phyloP scores from a whole-genome alignment of 2,797 vertebrate species.

The Urosaurus nigricauda region DNA sequence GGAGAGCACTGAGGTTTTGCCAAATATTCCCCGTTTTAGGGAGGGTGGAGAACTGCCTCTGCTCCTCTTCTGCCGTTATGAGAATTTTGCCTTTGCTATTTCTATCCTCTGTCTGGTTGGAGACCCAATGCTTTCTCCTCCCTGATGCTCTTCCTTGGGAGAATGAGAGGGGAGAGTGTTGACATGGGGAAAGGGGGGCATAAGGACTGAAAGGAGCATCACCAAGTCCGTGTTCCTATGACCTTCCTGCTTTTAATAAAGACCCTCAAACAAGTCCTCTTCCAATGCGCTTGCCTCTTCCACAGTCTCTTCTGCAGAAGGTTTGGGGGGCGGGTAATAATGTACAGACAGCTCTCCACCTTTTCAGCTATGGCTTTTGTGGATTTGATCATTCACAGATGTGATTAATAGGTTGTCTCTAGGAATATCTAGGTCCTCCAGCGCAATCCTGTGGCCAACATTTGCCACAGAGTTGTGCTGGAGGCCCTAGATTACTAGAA shows the following conservation, averaged over 20 bases:
- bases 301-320: background rate
- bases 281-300: background rate
- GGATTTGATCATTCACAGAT: too few species aligned
- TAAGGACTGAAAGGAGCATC: background rate
- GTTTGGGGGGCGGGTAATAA: background rate
- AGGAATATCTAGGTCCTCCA: too few species aligned
- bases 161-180: background rate
- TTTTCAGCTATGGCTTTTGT: too few species aligned
- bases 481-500: too few species aligned
- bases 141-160: background rate
- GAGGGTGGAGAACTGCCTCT: background rate
- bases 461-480: too few species aligned
- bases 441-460: too few species aligned
- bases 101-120: background rate
- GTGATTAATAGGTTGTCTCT: too few species aligned
- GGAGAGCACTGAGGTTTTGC: background rate
- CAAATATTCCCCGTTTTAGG: background rate
- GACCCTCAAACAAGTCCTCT: background rate
- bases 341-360: background rate
- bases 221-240: constrained; percentile 11
- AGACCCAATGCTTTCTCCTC: background rate
- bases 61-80: background rate
- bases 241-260: constrained; percentile 54
- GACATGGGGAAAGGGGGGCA: background rate
- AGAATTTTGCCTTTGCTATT: background rate